Conservation (phyloP, 2,888 invertebrate genomes). For the Macrosoma leucophasiata region DNA sequence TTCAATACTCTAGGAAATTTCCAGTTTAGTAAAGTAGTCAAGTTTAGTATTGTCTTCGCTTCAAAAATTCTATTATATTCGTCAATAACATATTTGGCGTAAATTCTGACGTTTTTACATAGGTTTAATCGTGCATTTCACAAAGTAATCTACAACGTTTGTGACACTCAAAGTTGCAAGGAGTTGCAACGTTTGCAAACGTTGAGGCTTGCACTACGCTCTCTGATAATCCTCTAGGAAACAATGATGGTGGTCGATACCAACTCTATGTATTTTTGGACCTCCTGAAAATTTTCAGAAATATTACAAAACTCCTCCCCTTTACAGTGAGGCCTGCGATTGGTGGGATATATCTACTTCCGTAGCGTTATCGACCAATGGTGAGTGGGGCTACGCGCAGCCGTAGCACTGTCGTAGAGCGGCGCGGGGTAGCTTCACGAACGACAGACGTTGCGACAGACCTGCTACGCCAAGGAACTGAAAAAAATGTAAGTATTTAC, state of each 20-base stretch:
- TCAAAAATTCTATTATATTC: too few species aligned
- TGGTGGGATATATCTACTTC: constrained; percentile 54
- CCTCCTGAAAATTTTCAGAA: constrained; percentile 70
- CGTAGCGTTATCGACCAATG: constrained; percentile 55
- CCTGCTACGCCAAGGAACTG: constrained; percentile 63
- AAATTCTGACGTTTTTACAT: too few species aligned
- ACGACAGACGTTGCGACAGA: constrained; percentile 65
- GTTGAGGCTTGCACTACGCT: too few species aligned
- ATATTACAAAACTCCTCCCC: constrained; percentile 62
- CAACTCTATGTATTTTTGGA: constrained; percentile 46
- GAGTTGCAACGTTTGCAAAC: too few species aligned
- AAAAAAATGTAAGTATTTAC: constrained; percentile 60
- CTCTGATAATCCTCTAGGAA: constrained; percentile 38
- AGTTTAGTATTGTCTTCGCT: too few species aligned
- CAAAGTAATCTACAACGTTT: too few species aligned
- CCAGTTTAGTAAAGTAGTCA: too few species aligned
- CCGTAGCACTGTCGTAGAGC: constrained; percentile 52
- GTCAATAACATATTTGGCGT: too few species aligned
- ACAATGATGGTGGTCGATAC: constrained; percentile 42
- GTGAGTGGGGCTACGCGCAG: constrained; percentile 59
- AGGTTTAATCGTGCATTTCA: too few species aligned
- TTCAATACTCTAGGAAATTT: too few species aligned
- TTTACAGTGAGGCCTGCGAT: constrained; percentile 54
- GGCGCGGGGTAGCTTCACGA: constrained; percentile 61
- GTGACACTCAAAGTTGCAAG: too few species aligned